Evolutionary conservation across 1,140 invertebrate species (phyloP).

Genomic region (Stegodyphus dumicola): DNA sequence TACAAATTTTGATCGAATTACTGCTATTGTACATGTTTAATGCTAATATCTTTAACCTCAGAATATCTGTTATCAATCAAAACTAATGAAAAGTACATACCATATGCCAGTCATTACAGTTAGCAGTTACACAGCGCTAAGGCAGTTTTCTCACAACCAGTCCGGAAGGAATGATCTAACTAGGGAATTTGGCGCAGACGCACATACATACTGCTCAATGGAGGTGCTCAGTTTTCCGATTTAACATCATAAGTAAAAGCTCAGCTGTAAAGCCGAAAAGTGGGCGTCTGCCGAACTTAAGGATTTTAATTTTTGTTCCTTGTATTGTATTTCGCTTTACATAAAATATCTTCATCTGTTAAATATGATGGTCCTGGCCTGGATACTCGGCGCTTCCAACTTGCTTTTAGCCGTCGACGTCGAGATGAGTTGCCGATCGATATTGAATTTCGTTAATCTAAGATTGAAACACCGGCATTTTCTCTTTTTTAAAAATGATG

Average conservation of each 20-base stretch:
- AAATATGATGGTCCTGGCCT: constrained; percentile 20
- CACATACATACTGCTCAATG: constrained; percentile 60
- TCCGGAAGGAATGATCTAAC: constrained; percentile 19
- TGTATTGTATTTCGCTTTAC: constrained; percentile 20
- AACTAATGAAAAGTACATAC: constrained; percentile 27
- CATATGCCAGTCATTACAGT: neutral
- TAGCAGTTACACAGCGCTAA: constrained; percentile 4
- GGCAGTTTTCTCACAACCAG: constrained; percentile 25
- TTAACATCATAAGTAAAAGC: constrained; percentile 62
- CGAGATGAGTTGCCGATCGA: constrained; percentile 45
- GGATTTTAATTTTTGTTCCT: constrained; percentile 39
- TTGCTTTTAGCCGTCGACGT: constrained; percentile 44
- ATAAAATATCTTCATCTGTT: neutral
- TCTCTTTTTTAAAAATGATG: constrained; percentile 57
- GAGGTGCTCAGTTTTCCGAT: constrained; percentile 61
- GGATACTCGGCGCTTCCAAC: constrained; percentile 21
- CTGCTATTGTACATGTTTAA: too few relatives aligned
- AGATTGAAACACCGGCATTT: constrained; percentile 58
- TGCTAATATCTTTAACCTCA: too few relatives aligned
- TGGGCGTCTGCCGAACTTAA: constrained; percentile 43
- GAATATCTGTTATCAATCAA: neutral
- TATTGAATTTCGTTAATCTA: constrained; percentile 52
- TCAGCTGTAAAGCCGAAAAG: constrained; percentile 60
- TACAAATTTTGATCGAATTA: too few relatives aligned
- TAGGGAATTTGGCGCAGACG: constrained; percentile 58